A percentile compares a stretch with the other conserved stretches of the same genome.
These are phyloP conservation scores for Onychomys torridus DNA, from an alignment of 2,797 vertebrate species.

Conservation along the genomic window DNA sequence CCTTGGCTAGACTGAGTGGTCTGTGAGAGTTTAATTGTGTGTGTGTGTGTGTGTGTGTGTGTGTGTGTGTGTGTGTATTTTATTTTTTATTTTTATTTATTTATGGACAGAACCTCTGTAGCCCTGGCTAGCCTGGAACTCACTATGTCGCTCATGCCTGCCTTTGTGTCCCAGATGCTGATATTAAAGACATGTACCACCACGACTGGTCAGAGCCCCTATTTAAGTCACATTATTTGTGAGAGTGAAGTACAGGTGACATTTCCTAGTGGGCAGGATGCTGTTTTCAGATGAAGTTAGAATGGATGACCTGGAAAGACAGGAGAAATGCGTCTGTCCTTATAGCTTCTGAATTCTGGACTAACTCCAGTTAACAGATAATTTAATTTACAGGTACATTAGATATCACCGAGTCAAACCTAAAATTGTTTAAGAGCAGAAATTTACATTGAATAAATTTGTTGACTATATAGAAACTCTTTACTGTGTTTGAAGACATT, in stretches of 20 bases:
- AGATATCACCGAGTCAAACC: background rate
- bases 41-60: no score
- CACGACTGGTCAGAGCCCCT: background rate
- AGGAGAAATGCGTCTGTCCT: background rate
- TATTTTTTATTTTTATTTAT: background rate
- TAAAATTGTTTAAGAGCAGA: slow-evolving; percentile 20
- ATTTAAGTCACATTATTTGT: background rate
- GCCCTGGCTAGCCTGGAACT: background rate
- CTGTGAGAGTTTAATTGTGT: background rate
- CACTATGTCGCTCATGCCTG: background rate
- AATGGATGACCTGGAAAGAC: background rate
- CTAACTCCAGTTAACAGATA: background rate
- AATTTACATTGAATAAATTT: background rate
- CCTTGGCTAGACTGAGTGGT: background rate
- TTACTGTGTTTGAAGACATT: slow-evolving; percentile 29
- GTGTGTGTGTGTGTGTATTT: no score
- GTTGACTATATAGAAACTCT: background rate
- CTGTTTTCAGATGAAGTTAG: background rate
- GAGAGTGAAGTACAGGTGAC: background rate
- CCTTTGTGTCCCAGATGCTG: background rate
- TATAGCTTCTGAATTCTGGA: slow-evolving; percentile 17
- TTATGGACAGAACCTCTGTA: background rate
- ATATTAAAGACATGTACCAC: background rate
- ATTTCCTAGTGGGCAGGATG: background rate
- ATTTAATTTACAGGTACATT: slow-evolving; percentile 18